Conservation (phyloP, 2,797 vertebrate species). For the Cyclura pinguis region DNA sequence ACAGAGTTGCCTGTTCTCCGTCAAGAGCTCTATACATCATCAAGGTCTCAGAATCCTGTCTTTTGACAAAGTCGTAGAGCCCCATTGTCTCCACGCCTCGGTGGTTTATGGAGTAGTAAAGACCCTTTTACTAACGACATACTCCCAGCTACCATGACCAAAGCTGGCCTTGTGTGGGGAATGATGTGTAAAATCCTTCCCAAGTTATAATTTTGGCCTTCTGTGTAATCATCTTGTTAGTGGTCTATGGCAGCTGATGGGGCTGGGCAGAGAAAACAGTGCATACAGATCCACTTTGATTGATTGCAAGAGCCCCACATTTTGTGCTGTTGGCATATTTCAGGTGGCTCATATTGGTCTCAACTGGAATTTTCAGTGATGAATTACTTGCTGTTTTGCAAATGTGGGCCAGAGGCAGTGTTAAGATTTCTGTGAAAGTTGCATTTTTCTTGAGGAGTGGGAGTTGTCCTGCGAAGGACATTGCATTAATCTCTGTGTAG, state of each 20-base stretch:
- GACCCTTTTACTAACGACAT: too few species aligned
- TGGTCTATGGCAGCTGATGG: too few species aligned
- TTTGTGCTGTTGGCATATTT: background rate
- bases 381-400: background rate
- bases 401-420: background rate
- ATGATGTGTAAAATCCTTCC: too few species aligned
- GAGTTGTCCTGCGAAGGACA: background rate
- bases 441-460: background rate
- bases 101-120: too few species aligned
- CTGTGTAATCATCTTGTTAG: too few species aligned
- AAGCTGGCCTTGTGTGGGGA: background rate
- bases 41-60: too few species aligned
- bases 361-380: background rate
- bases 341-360: background rate
- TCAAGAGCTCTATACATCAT: background rate
- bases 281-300: too few species aligned
- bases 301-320: background rate
- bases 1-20: background rate
- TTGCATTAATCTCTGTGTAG: accelerated
- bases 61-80: too few species aligned
- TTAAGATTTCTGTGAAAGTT: background rate
- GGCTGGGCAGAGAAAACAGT: too few species aligned
- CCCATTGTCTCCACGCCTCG: too few species aligned
- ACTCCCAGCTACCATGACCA: background rate
- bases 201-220: too few species aligned